Conservation (phyloP, 2,888 invertebrate genomes). For the Chloroclystis v-ata region DNA sequence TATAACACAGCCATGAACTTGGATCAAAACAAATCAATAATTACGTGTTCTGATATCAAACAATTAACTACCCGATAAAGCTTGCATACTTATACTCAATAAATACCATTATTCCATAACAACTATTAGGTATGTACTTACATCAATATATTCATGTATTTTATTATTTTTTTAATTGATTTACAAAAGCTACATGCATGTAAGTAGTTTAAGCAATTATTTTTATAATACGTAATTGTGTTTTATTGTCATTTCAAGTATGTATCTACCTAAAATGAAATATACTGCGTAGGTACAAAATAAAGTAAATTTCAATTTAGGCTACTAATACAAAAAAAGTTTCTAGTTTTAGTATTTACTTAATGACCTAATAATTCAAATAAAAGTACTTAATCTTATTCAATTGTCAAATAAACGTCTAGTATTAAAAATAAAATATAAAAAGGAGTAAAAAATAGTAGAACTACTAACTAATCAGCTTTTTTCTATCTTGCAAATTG, state of each 20-base stretch:
- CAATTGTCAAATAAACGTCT: too few relatives aligned
- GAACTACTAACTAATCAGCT: too few relatives aligned
- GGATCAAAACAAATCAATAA: too few relatives aligned
- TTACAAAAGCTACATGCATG: constrained; percentile 39
- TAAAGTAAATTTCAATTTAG: too few relatives aligned
- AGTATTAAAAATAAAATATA: neutral
- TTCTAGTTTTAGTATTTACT: too few relatives aligned
- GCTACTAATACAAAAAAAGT: too few relatives aligned
- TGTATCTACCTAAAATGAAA: constrained; percentile 23
- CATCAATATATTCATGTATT: constrained; percentile 6
- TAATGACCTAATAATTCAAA: too few relatives aligned
- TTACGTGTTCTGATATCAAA: neutral
- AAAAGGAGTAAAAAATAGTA: too few relatives aligned
- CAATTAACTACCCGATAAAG: neutral
- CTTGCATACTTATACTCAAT: constrained; percentile 1
- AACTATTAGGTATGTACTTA: neutral
- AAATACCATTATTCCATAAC: constrained; percentile 6
- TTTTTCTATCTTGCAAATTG: neutral
- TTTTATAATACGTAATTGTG: neutral
- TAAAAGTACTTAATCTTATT: too few relatives aligned
- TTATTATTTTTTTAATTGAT: constrained; percentile 21
- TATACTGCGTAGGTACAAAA: too few relatives aligned
- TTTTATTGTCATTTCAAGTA: constrained; percentile 37
- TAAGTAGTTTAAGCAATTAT: neutral
- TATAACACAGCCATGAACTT: constrained; percentile 3